Evolutionary conservation across 2,113 vertebrate genomes (phyloP), one percentile per base, ranked within the genome.

Genomic region (Perccottus glenii): DNA sequence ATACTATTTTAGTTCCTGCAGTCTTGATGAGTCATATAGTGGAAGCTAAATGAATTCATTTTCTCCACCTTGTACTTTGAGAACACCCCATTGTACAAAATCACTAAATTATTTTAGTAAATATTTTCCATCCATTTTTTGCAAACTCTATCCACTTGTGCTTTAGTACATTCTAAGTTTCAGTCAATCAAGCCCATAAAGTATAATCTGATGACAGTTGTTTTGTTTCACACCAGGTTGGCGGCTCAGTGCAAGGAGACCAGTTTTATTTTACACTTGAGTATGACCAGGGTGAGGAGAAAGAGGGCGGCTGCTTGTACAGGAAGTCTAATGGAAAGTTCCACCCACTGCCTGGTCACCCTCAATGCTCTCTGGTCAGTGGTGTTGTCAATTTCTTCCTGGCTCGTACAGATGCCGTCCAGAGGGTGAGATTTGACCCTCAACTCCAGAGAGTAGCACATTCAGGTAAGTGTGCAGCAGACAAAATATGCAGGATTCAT

Each of bases 371-470:
- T 56, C 32, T 92, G 16, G 83, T 84, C 4, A 88, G 78, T 4
- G 91, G 84, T 0, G 88, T 94, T 0, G 59, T 69, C 45, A 94
- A 94, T 79, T 94, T 91, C 77, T 94, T 94, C 64, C 81, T 94
- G 72, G 93, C 92, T n/a, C 89, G 90, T 61, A 93, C 92, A 0
- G 88, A 93, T 11, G 65, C 81, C 0, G 81, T 89, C 12, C 85
- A 42, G 14, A 85, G 19, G 6, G 90, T 93, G 48, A 90, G 92
- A 42, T 94, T 93, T n/a, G 93, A 93, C 58, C 92, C 93, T 4
- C 74, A 72, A 11, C 85, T 93, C 44, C 80, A 84, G 5, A 70
- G 91, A 19, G 87, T 92, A 14, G 93, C 86, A 5, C 94, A 93
- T 52, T 67, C 83, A 70, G 94, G 93, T 93, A 70, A 5, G n/a